These are phyloP conservation scores for Pseudomyrmex cubaensis DNA, from an alignment of 1,140 invertebrate species.

Conservation along the genomic window DNA sequence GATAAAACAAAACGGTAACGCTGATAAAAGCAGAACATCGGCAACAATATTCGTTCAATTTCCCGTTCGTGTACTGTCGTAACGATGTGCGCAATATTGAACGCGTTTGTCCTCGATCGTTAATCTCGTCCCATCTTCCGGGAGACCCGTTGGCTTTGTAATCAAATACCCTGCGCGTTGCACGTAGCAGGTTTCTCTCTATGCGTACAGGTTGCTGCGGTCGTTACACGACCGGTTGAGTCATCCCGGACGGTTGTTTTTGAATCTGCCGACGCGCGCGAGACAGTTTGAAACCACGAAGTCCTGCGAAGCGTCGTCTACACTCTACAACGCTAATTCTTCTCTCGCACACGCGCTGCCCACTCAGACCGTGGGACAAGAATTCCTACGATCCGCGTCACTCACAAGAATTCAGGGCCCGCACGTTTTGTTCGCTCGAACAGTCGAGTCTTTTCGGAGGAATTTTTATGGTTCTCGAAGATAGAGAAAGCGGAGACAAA, in stretches of 20 bases:
- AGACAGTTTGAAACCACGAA: constrained; percentile 59
- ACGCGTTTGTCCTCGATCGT: constrained; percentile 11
- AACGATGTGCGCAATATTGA: not conserved
- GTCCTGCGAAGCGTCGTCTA: constrained; percentile 48
- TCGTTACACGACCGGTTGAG: constrained; percentile 64
- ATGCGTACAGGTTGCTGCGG: constrained; percentile 55
- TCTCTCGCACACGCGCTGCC: constrained; percentile 6
- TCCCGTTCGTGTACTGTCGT: not conserved
- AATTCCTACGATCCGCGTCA: constrained; percentile 67
- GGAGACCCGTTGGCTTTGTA: constrained; percentile 50
- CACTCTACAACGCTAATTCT: constrained; percentile 41
- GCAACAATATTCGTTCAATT: not conserved
- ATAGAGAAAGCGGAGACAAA: no score
- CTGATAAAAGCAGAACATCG: not conserved
- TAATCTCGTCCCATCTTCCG: constrained; percentile 54
- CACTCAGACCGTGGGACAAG: constrained; percentile 61
- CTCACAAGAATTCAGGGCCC: constrained; percentile 56
- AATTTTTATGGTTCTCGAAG: constrained; percentile 61
- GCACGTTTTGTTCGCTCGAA: constrained; percentile 20
- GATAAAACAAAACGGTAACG: not conserved
- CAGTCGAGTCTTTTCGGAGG: constrained; percentile 44
- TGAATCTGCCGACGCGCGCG: constrained; percentile 17
- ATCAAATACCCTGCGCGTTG: constrained; percentile 64
- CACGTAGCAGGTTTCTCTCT: constrained; percentile 61
- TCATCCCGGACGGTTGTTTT: constrained; percentile 56